Evolutionary conservation across 2,888 invertebrate genomes (phyloP).

Genomic region (Helobdella robusta): DNA sequence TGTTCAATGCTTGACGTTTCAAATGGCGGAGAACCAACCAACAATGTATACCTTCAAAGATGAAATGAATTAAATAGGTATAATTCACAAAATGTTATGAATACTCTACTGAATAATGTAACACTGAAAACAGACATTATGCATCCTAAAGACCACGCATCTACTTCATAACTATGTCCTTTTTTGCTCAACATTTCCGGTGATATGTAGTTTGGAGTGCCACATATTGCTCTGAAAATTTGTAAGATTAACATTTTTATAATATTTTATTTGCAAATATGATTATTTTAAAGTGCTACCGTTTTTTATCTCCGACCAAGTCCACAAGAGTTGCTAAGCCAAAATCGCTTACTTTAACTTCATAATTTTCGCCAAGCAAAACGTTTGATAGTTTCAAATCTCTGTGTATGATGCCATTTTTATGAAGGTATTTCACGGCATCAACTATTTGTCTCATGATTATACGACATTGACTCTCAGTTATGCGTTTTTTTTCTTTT

Average conservation of each 20-base stretch:
- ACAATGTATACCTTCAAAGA: no score
- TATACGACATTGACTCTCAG: background rate
- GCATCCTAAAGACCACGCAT: background rate
- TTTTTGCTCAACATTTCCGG: background rate
- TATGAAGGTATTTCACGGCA: background rate
- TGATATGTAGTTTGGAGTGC: background rate
- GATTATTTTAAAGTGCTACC: no score
- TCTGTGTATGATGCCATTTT: background rate
- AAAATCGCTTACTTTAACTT: background rate
- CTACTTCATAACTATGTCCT: background rate
- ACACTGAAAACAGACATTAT: no score
- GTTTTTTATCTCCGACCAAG: background rate
- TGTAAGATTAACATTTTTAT: no score
- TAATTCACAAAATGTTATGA: no score
- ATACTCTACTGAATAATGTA: no score
- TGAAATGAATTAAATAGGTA: no score
- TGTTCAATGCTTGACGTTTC: background rate
- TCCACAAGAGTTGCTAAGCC: background rate
- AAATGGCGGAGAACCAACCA: background rate
- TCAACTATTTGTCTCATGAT: background rate
- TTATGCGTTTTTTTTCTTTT: no score
- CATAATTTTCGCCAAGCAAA: background rate
- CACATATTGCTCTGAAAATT: background rate
- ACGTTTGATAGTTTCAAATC: constrained; percentile 3
- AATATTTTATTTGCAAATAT: no score